Evolutionary conservation across 1,140 invertebrate species (phyloP).

Genomic region (Meloidogyne hapla): DNA sequence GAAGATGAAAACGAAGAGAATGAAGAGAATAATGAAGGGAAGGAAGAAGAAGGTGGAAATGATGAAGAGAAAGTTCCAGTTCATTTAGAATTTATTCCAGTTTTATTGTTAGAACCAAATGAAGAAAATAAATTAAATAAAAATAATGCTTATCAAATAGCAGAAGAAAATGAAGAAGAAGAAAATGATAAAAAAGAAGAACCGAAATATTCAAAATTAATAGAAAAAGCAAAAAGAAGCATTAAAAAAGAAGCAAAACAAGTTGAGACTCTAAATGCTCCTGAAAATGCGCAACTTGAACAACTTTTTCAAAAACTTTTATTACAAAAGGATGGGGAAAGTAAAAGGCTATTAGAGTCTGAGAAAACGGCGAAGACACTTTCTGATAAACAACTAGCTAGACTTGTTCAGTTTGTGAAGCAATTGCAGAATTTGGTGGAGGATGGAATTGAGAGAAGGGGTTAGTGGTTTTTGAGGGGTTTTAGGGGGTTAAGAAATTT

Average conservation of each 20-base stretch:
- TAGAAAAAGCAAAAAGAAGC: constrained; percentile 1
- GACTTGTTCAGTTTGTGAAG: constrained; percentile 39
- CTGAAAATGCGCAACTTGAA: constrained; percentile 46
- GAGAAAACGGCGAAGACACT: constrained; percentile 1
- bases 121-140: background rate
- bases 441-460: constrained; percentile 12
- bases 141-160: background rate
- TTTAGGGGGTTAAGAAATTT: background rate
- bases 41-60: background rate
- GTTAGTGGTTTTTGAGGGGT: background rate
- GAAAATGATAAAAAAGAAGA: constrained; percentile 8
- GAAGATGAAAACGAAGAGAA: constrained; percentile 7
- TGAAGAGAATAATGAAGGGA: background rate
- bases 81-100: background rate
- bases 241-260: background rate
- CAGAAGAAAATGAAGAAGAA: constrained; percentile 8
- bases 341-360: background rate
- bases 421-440: constrained; percentile 43
- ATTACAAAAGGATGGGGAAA: constrained; percentile 4
- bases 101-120: background rate
- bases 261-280: constrained; percentile 14
- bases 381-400: constrained; percentile 35
- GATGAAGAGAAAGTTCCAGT: background rate
- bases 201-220: background rate
- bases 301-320: constrained; percentile 42